Percentiles rank a stretch among this genome's conserved stretches.
phyloP scores from a whole-genome alignment of 2,797 vertebrate genomes.

The Picus viridis region DNA sequence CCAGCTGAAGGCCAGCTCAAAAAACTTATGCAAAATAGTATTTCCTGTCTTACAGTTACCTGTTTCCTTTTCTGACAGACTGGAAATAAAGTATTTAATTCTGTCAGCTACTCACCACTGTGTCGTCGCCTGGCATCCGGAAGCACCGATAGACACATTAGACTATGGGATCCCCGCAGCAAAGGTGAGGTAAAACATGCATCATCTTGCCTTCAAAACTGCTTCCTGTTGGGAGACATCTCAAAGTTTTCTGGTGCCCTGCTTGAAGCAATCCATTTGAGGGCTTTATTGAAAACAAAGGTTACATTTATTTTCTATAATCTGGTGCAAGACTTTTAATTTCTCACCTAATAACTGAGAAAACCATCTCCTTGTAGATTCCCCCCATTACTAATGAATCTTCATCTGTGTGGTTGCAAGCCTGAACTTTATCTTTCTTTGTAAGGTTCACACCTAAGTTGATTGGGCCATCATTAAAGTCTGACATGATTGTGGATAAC shows the following conservation, averaged over 20 bases:
- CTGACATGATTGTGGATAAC: neutral
- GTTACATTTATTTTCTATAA: neutral
- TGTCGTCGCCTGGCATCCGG: constrained; percentile 92
- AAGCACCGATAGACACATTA: constrained; percentile 92
- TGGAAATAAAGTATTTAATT: constrained; percentile 97
- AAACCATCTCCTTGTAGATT: neutral
- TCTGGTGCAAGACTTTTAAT: neutral
- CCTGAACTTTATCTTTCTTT: neutral
- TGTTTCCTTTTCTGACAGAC: constrained; percentile 77
- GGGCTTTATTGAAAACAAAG: neutral
- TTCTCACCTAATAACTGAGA: neutral
- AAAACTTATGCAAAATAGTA: neutral
- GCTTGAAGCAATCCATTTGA: neutral
- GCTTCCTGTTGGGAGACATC: neutral
- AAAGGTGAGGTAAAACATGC: constrained; percentile 82
- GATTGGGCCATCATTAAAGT: neutral
- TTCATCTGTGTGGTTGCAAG: neutral
- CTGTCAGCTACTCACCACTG: constrained; percentile 91
- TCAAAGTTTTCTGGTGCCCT: neutral
- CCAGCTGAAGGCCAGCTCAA: neutral
- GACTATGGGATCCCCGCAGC: constrained; percentile 94
- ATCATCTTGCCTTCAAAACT: neutral
- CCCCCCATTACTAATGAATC: neutral
- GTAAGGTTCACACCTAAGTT: neutral
- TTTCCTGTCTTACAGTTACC: neutral